Percentiles rank a stretch among this genome's conserved stretches.
Evolutionary conservation across 2,113 vertebrate species (phyloP).

Genomic region (Bubo scandiacus): DNA sequence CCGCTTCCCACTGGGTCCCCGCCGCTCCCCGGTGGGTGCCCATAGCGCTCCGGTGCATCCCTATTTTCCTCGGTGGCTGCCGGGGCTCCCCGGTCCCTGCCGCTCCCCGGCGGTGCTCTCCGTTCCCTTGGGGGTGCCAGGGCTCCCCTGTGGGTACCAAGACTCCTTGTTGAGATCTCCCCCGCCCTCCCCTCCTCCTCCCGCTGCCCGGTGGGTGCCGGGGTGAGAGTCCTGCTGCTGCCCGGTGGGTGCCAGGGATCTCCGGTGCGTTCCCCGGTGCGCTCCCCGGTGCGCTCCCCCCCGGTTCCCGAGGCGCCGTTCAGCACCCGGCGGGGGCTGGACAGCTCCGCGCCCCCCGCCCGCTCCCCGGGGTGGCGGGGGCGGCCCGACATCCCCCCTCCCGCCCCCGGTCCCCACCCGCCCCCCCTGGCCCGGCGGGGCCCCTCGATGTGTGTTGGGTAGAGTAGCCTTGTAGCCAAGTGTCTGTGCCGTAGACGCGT

Average conservation of each 20-base stretch:
- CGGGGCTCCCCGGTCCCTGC: background rate
- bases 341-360: background rate
- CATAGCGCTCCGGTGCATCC: background rate
- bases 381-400: background rate
- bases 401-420: background rate
- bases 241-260: background rate
- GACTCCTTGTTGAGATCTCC: background rate
- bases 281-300: background rate
- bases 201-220: background rate
- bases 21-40: background rate
- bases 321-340: background rate
- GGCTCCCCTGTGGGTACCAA: background rate
- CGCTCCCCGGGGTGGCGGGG: background rate
- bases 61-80: background rate
- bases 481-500: constrained; percentile 11
- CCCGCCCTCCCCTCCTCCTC: no score
- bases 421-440: background rate
- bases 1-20: background rate
- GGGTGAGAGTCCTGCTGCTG: no score
- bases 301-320: background rate
- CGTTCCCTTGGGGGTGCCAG: background rate
- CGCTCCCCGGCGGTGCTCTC: background rate
- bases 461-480: constrained; percentile 45
- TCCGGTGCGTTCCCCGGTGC: no score
- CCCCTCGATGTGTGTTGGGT: constrained; percentile 18